These are phyloP conservation scores for Tychaedon coryphoeus DNA, from an alignment of 2,113 vertebrate species.

Conservation along the genomic window DNA sequence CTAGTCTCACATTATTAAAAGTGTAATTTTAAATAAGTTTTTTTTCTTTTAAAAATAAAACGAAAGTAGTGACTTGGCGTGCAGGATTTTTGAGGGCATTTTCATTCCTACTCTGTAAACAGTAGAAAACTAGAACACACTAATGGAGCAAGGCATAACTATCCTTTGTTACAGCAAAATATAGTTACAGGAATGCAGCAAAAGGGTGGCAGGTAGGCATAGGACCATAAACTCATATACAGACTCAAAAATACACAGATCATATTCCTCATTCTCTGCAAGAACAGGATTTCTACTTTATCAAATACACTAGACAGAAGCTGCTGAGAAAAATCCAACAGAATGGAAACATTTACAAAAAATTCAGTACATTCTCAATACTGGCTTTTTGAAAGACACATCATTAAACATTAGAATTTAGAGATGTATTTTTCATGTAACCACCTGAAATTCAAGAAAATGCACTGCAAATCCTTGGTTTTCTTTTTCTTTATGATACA, in stretches of 20 bases:
- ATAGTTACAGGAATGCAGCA: background rate
- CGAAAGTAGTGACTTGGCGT: background rate
- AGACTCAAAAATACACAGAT: background rate
- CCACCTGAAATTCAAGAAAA: background rate
- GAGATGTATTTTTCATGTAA: background rate
- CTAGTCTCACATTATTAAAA: background rate
- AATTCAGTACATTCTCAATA: background rate
- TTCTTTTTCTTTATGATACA: background rate
- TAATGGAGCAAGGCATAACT: background rate
- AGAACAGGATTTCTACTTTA: background rate
- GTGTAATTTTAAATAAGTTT: background rate
- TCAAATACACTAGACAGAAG: background rate
- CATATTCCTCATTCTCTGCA: background rate
- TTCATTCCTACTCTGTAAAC: fast-evolving
- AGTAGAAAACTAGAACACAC: background rate
- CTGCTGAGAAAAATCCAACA: background rate
- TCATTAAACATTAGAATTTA: background rate
- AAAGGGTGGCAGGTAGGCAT: background rate
- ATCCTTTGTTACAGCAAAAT: background rate
- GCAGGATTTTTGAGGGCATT: background rate
- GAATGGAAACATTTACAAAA: background rate
- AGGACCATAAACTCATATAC: background rate
- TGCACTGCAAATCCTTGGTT: background rate
- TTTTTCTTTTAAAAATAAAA: background rate
- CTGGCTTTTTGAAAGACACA: background rate